Percentiles rank a stretch among this genome's conserved stretches.
Conservation (phyloP, 2,888 invertebrate genomes). For the Eudasyphora cyanicolor region DNA sequence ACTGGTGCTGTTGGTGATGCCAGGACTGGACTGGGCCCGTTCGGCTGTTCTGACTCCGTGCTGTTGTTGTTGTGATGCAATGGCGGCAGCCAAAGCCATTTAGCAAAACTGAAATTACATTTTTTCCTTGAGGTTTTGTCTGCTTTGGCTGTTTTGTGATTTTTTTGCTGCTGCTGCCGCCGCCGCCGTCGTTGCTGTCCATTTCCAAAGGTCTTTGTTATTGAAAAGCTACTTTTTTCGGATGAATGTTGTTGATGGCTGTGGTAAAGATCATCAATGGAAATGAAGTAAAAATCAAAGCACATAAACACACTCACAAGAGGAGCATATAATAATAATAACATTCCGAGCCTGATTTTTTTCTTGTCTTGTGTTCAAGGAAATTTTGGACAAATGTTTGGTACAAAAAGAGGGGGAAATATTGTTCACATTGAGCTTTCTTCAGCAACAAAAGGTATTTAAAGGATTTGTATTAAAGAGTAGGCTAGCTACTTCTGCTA, state of each 20-base stretch:
- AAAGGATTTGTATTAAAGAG: not conserved
- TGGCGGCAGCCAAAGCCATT: constrained; percentile 66
- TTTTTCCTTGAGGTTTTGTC: constrained; percentile 42
- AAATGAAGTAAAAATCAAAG: constrained; percentile 52
- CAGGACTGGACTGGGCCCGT: constrained; percentile 48
- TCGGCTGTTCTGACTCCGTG: not conserved
- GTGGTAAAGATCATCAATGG: constrained; percentile 64
- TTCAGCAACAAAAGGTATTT: no score
- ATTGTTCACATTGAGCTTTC: no score
- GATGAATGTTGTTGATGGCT: constrained; percentile 59
- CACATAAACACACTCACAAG: constrained; percentile 28
- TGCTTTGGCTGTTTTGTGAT: constrained; percentile 18
- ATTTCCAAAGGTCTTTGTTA: constrained; percentile 45
- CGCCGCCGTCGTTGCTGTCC: constrained; percentile 25
- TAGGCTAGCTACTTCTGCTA: no score
- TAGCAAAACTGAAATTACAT: constrained; percentile 64
- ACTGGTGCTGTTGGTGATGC: constrained; percentile 1
- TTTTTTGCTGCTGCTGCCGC: constrained; percentile 25
- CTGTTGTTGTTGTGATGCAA: constrained; percentile 52
- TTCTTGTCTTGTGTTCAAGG: constrained; percentile 15
- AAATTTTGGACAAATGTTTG: constrained; percentile 39
- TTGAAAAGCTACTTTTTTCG: constrained; percentile 57
- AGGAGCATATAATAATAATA: constrained; percentile 41
- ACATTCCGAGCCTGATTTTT: constrained; percentile 43
- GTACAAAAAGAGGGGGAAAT: not conserved